These are phyloP conservation scores for Lathamus discolor DNA, from an alignment of 2,113 vertebrate species.

Conservation along the genomic window DNA sequence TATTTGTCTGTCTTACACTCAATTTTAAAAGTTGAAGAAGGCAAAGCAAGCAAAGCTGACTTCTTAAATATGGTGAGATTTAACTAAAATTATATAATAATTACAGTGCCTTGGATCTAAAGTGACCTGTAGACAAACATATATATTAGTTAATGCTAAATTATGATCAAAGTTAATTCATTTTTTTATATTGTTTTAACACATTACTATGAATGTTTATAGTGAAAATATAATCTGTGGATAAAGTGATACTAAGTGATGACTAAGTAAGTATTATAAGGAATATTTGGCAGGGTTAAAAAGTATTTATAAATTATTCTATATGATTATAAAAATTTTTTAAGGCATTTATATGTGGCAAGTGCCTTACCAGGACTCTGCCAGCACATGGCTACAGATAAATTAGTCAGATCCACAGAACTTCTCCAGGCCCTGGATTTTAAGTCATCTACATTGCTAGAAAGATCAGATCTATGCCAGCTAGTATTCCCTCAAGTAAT, in stretches of 20 bases:
- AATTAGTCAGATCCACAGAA: background rate
- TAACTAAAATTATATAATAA: background rate
- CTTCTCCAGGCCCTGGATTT: background rate
- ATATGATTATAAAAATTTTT: background rate
- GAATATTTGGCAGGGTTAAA: background rate
- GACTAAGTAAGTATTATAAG: background rate
- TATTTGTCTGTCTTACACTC: background rate
- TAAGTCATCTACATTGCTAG: background rate
- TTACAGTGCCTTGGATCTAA: background rate
- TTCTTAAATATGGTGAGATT: background rate
- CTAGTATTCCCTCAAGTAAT: background rate
- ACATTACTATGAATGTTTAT: background rate
- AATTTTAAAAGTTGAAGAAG: background rate
- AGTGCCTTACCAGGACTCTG: background rate
- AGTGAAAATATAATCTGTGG: background rate
- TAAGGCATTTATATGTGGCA: background rate
- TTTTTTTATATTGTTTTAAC: background rate
- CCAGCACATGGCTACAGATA: background rate
- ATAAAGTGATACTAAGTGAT: background rate
- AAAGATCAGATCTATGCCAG: background rate
- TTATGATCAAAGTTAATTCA: background rate
- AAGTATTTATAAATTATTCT: background rate
- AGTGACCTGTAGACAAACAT: background rate
- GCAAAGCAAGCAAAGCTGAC: background rate
- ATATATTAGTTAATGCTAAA: background rate